Conservation (phyloP, 2,113 vertebrate species). For the Nycticryphes semicollaris region DNA sequence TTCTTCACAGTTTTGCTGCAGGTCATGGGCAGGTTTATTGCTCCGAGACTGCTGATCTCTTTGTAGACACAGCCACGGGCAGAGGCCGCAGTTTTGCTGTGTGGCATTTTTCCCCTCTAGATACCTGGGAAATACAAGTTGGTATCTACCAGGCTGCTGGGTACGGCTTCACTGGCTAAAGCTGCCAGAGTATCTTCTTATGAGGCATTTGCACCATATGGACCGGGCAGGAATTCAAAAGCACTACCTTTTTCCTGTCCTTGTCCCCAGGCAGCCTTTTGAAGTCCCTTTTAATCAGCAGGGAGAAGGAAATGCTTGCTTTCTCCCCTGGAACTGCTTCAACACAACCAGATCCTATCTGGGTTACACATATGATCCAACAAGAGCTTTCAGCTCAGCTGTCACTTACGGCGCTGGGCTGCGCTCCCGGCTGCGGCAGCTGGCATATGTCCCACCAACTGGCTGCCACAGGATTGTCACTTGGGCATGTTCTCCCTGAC, state of each 20-base stretch:
- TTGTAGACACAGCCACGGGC: background rate
- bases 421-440: background rate
- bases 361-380: background rate
- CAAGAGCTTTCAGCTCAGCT: background rate
- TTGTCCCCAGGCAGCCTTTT: constrained; percentile 5
- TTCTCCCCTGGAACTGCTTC: background rate
- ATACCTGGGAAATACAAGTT: background rate
- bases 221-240: background rate
- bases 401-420: background rate
- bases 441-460: background rate
- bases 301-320: background rate
- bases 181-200: background rate
- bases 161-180: background rate
- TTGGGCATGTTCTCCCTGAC: background rate
- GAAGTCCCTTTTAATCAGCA: background rate
- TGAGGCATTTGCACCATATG: background rate
- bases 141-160: background rate
- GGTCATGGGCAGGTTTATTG: background rate
- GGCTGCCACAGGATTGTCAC: background rate
- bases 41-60: background rate
- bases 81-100: background rate
- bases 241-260: background rate
- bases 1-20: background rate
- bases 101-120: background rate
- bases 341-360: background rate